Evolutionary conservation across 2,113 vertebrate genomes (phyloP), one percentile per base, ranked within the genome.

Genomic region (Nymphicus hollandicus): DNA sequence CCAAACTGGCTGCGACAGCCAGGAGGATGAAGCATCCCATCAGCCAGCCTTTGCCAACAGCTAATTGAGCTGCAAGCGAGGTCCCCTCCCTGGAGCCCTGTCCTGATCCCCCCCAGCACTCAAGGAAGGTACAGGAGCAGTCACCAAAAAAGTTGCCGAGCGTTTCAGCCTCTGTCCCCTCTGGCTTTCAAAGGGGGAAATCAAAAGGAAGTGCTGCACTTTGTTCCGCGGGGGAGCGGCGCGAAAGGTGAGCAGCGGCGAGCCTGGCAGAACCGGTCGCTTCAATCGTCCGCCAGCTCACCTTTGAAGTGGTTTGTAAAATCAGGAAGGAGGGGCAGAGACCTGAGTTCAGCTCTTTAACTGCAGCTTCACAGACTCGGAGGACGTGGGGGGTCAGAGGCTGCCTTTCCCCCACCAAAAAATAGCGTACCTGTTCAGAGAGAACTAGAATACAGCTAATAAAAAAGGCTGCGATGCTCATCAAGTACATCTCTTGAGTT

Each of bases 291-390:
- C 3, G 73, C 72, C 76, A 84, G 49, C 92, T 92, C 92, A 60
- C 58, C 82, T 95, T 94, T 97, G 95, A 97, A 96, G 96, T 85
- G 91, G 93, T 72, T 92, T 90, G 80, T 66, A 88, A 95, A 94
- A 95, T 93, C 68, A 69, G 81, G 80, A 81, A 96, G 96, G 96
- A 96, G 95, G 92, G 56, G 52, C 89, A 68, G 80, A 91, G 81
- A 95, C 18, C 89, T 2, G 4, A 95, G 87, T 88, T 94, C 79
- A 86, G 80, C 85, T 84, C 85, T 97, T 86, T 63, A 41, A 83
- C 73, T 58, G 17, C 72, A 80, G 22, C 85, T 95, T 95, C 95
- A 95, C 85, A 96, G 82, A 91, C 50, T 64, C 23, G 23, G 60
- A 86, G 93, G 71, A 95, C 0, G 5, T 50, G 89, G 49, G 61